Evolutionary conservation across 1,140 invertebrate genomes (phyloP).

Genomic region (Gryllus bimaculatus): DNA sequence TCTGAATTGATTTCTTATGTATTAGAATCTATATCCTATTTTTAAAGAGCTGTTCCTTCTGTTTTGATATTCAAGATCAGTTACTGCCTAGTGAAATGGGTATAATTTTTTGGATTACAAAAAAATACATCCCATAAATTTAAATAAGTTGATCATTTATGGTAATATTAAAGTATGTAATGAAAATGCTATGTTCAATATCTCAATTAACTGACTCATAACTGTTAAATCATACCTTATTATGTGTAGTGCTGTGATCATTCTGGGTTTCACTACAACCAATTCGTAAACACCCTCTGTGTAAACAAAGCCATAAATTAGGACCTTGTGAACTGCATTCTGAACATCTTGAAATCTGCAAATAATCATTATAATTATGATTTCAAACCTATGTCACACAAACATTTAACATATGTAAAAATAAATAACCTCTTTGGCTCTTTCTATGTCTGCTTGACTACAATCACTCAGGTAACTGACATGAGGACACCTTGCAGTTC

Average conservation of each 20-base stretch:
- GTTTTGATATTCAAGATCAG: neutral
- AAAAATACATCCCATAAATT: neutral
- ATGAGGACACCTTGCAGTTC: slow-evolving; percentile 13
- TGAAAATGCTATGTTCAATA: neutral
- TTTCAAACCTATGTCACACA: neutral
- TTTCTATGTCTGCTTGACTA: slow-evolving; percentile 8
- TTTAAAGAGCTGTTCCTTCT: slow-evolving; percentile 10
- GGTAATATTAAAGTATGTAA: neutral
- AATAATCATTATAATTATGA: neutral
- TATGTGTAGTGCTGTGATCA: slow-evolving; percentile 71
- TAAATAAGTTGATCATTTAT: neutral
- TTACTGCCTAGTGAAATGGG: neutral
- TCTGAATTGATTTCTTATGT: no score
- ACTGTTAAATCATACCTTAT: slow-evolving; percentile 40
- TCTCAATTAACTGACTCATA: neutral
- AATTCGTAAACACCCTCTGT: slow-evolving; percentile 62
- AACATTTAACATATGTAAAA: neutral
- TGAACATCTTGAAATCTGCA: slow-evolving; percentile 38
- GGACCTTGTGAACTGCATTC: slow-evolving; percentile 54
- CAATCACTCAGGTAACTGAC: slow-evolving; percentile 1
- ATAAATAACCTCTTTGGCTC: slow-evolving; percentile 13
- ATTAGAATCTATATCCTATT: neutral
- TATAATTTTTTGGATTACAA: neutral
- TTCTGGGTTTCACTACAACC: slow-evolving; percentile 68
- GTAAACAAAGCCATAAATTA: slow-evolving; percentile 76